Evolutionary conservation across 2,888 invertebrate genomes (phyloP).

Genomic region (Drosophila flavopinicola): DNA sequence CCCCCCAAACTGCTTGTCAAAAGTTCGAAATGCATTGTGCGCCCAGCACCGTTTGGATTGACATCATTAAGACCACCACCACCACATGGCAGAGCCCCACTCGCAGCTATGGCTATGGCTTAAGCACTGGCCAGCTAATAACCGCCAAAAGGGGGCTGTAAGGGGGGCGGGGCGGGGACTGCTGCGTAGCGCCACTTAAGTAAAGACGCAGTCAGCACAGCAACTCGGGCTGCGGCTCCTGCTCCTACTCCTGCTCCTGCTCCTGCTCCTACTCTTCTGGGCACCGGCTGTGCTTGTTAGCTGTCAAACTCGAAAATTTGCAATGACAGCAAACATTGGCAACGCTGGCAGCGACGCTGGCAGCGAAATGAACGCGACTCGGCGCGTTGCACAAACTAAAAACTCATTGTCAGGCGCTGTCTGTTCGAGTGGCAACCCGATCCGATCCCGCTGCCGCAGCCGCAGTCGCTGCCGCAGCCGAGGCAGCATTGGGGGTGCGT

Average conservation of each 20-base stretch:
- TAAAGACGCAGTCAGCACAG: slow-evolving; percentile 63
- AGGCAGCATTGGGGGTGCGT: slow-evolving; percentile 71
- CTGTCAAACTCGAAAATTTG: slow-evolving; percentile 83
- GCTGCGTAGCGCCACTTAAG: slow-evolving; percentile 74
- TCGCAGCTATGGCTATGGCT: slow-evolving; percentile 33
- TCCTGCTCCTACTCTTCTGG: slow-evolving; percentile 17
- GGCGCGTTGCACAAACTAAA: slow-evolving; percentile 68
- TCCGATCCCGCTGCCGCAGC: neutral
- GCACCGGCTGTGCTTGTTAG: slow-evolving; percentile 75
- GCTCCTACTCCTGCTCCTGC: slow-evolving; percentile 2
- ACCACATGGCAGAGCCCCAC: slow-evolving; percentile 39
- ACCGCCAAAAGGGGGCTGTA: slow-evolving; percentile 35
- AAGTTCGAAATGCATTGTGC: slow-evolving; percentile 55
- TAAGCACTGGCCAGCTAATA: slow-evolving; percentile 64
- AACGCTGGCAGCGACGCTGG: slow-evolving; percentile 34
- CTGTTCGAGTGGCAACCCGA: slow-evolving; percentile 46
- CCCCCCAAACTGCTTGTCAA: slow-evolving; percentile 34
- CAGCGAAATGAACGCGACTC: slow-evolving; percentile 65
- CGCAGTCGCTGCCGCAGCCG: slow-evolving; percentile 6
- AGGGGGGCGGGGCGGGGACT: neutral
- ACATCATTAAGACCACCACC: slow-evolving; percentile 73
- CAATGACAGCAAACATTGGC: slow-evolving; percentile 83
- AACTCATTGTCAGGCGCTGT: slow-evolving; percentile 78
- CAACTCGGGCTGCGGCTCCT: slow-evolving; percentile 1
- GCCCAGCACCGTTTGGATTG: slow-evolving; percentile 63